Base-by-base conservation (phyloP, 2,888 invertebrate genomes). In the Epinotia brunnichana region DNA sequence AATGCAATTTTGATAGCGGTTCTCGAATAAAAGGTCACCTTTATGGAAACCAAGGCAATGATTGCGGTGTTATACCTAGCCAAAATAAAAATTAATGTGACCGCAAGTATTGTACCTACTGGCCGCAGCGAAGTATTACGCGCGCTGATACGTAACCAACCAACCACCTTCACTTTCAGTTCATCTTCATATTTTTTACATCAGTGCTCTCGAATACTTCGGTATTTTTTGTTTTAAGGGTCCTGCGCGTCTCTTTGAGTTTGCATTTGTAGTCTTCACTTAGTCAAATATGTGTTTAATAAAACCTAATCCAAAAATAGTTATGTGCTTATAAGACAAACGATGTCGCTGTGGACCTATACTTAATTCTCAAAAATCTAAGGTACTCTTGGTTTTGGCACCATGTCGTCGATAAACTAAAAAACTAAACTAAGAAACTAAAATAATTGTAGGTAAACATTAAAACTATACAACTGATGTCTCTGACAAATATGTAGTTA, bases 121-220 rank as follows among this genome's bases (percentile, higher is more conserved):
- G 29, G 35, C 64, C 56, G 15, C 57, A 24, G 29, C 62, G 56
- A 39, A 19, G 44, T 39, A 63, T 73, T 73, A 63, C 68, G 68
- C 63, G 66, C 44, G 29, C n/a, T 39, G 17, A 53, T 59, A 67
- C 71, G 67, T 67, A 74, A 74, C 35, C 35, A 35, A 24, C n/a
- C n/a, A n/a, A 35, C 63, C 59, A 72, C 74, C 66, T 72, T 74
- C 74, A 72, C 74, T 74, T 74, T 74, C 60, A 35, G 72, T 57
- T 35, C 72, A 74, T 74, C 74, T 72, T 74, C 62, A 71, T 71
- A n/a, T n/a, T n/a, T 68, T 72, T 69, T 70, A 44, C 66, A 67
- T 66, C 66, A 41, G 41, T 51, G 15, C 56, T 51, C 35, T 62
- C 39, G 13, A 44, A 11, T 44, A 61, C 41, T 39, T 68, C 19